These are phyloP conservation scores for Gracilinanus agilis DNA, from an alignment of 2,113 vertebrate species.

Conservation along the genomic window DNA sequence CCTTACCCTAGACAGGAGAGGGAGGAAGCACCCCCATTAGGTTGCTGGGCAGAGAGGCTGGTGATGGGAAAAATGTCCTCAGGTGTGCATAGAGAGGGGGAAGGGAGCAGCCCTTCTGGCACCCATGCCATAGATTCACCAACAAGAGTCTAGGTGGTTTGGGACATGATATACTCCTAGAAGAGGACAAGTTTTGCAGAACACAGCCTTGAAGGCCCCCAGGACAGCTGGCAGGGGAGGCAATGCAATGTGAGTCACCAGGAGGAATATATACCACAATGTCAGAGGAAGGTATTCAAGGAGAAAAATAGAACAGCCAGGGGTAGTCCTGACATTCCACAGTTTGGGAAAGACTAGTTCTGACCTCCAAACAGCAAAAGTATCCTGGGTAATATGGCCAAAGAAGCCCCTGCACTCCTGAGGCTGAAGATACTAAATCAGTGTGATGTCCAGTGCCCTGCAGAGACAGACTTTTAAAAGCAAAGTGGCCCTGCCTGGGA, in stretches of 20 bases:
- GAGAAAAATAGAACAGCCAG: not conserved
- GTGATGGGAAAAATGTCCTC: no score
- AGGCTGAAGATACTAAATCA: not conserved
- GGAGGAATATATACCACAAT: not conserved
- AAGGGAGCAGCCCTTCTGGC: no score
- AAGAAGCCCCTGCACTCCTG: accelerated
- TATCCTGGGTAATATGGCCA: not conserved
- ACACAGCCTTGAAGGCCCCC: accelerated
- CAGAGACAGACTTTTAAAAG: not conserved
- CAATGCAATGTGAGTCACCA: not conserved
- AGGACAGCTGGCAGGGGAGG: not conserved
- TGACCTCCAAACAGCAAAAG: slow-evolving; percentile 1
- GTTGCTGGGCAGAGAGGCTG: no score
- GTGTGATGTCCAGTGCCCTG: accelerated
- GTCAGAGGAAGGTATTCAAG: not conserved
- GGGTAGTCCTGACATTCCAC: not conserved
- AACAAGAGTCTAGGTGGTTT: not conserved
- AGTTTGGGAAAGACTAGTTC: not conserved
- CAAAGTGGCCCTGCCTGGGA: not conserved
- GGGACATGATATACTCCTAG: not conserved
- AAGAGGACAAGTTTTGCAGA: not conserved
- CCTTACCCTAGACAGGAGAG: no score
- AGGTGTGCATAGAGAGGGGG: no score
- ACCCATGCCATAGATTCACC: no score
- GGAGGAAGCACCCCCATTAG: no score